Percentiles rank a stretch among this genome's conserved stretches.
Evolutionary conservation across 2,888 invertebrate genomes (phyloP).

Genomic region (Stegana nigrithorax): DNA sequence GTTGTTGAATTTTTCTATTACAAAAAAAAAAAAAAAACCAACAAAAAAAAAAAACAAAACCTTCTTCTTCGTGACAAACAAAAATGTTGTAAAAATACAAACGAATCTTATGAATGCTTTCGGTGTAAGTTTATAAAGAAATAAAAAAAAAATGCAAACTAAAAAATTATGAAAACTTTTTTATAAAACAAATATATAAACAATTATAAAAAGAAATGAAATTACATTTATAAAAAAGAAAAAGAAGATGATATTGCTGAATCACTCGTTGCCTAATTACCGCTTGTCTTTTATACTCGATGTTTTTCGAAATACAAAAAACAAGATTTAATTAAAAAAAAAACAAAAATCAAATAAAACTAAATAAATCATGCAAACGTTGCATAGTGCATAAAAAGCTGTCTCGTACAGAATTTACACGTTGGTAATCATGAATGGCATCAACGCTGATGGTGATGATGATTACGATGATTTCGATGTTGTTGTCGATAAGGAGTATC

Average conservation of each 20-base stretch:
- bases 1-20: constrained; percentile 46
- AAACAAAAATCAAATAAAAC: background rate
- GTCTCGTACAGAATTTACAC: constrained; percentile 31
- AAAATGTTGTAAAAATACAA: constrained; percentile 43
- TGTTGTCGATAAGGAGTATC: too few species aligned
- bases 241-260: constrained; percentile 52
- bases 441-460: constrained; percentile 17
- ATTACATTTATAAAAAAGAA: constrained; percentile 32
- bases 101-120: constrained; percentile 66
- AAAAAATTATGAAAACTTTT: constrained; percentile 20
- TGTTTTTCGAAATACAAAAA: constrained; percentile 51
- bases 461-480: background rate
- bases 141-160: too few species aligned
- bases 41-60: constrained; percentile 32
- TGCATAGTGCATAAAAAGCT: constrained; percentile 25
- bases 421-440: too few species aligned
- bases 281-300: constrained; percentile 66
- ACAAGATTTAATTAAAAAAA: constrained; percentile 1
- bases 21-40: constrained; percentile 17
- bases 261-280: constrained; percentile 67
- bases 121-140: constrained; percentile 54
- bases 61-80: constrained; percentile 23
- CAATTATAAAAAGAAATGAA: constrained; percentile 37
- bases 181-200: constrained; percentile 29
- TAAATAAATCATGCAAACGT: background rate